These are phyloP conservation scores for Zaprionus obscuricornis DNA, from an alignment of 2,888 invertebrate genomes.

Conservation along the genomic window DNA sequence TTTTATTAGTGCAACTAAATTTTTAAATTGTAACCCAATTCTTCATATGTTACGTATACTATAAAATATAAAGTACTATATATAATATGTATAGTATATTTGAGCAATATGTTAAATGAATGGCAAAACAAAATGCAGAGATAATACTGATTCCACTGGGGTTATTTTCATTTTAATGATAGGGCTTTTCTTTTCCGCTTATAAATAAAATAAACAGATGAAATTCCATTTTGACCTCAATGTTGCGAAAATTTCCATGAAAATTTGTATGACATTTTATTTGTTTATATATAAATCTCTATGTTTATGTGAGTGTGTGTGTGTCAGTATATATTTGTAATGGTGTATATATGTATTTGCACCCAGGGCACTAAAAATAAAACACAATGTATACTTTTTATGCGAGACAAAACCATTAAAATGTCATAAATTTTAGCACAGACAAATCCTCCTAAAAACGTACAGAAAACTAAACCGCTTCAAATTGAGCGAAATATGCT, in stretches of 20 bases:
- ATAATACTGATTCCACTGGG: too few species aligned
- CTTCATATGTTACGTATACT: too few species aligned
- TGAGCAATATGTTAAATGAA: too few species aligned
- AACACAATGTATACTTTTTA: conserved; percentile 52
- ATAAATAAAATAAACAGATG: conserved; percentile 26
- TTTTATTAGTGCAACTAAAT: too few species aligned
- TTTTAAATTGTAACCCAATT: too few species aligned
- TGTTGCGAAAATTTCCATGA: conserved; percentile 27
- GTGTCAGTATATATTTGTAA: neutral
- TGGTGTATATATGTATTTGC: neutral
- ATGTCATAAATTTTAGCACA: conserved; percentile 67
- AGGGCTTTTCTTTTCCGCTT: neutral
- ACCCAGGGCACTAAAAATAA: conserved; percentile 32
- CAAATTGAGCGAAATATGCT: conserved; percentile 71
- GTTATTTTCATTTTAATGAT: too few species aligned
- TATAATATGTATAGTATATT: too few species aligned
- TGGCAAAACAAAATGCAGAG: too few species aligned
- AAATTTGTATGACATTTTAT: conserved; percentile 34
- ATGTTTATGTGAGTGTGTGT: too few species aligned
- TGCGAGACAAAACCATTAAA: conserved; percentile 66
- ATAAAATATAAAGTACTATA: too few species aligned
- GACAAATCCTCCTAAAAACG: conserved; percentile 57
- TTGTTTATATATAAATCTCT: neutral
- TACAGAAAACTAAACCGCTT: conserved; percentile 64
- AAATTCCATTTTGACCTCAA: conserved; percentile 33